Conservation (phyloP, 2,888 invertebrate species). For the Pseudococcus jackbeardsleyi region DNA sequence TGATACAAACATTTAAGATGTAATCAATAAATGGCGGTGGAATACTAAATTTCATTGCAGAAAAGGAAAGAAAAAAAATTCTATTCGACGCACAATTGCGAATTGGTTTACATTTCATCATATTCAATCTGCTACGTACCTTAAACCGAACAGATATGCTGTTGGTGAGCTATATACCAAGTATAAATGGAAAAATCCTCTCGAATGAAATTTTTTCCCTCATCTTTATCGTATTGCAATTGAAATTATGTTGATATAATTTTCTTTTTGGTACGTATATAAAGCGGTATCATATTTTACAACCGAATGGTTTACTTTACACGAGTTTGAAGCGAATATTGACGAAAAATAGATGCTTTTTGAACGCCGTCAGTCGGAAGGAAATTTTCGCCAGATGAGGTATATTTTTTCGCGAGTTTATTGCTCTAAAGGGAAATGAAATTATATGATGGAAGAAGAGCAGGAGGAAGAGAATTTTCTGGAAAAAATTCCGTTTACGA, state of each 20-base stretch:
- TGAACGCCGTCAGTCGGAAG: slow-evolving; percentile 3
- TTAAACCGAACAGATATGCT: neutral
- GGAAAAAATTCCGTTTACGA: too few relatives aligned
- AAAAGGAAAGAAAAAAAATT: neutral
- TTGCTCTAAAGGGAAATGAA: neutral
- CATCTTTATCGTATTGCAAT: slow-evolving; percentile 11
- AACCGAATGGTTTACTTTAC: neutral
- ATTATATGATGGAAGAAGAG: neutral
- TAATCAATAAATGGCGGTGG: slow-evolving; percentile 29
- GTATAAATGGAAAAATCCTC: neutral
- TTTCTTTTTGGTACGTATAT: neutral
- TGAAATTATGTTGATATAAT: slow-evolving; percentile 31
- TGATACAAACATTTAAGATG: neutral
- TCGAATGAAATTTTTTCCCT: neutral
- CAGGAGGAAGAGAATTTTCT: too few relatives aligned
- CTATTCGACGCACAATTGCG: neutral
- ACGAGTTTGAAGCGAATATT: neutral
- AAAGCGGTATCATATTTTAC: slow-evolving; percentile 27
- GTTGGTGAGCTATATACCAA: neutral
- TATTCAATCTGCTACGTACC: slow-evolving; percentile 20
- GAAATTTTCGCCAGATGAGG: neutral
- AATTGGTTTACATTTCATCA: slow-evolving; percentile 39
- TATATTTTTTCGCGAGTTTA: neutral
- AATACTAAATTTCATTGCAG: slow-evolving; percentile 27
- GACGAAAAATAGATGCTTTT: neutral